phyloP scores from a whole-genome alignment of 2,888 invertebrate species.

The Carpatolechia fugitivella region DNA sequence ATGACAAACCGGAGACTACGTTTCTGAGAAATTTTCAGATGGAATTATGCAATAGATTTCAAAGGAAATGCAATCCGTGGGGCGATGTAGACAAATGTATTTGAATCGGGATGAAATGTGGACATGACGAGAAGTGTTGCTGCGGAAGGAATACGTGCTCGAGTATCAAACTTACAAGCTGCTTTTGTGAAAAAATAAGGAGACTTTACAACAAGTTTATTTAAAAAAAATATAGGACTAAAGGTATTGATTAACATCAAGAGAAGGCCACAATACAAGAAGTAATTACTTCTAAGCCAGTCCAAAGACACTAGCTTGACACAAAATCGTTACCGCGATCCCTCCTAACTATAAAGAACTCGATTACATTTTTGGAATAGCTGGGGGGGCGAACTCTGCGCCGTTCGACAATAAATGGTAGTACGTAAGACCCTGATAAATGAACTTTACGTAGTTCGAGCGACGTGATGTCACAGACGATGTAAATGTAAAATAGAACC shows the following conservation, averaged over 20 bases:
- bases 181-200: not conserved
- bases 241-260: not conserved
- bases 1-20: conserved; percentile 6
- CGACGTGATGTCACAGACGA: conserved; percentile 52
- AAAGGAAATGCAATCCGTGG: conserved; percentile 10
- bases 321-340: conserved; percentile 12
- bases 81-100: conserved; percentile 6
- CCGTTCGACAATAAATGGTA: conserved; percentile 44
- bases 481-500: conserved; percentile 58
- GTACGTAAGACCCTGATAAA: conserved; percentile 57
- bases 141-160: conserved; percentile 3
- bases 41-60: conserved; percentile 12
- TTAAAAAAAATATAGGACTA: not conserved
- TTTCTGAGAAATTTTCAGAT: conserved; percentile 5
- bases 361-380: conserved; percentile 39
- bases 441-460: conserved; percentile 59
- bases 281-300: conserved; percentile 3
- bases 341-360: conserved; percentile 27
- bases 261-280: not conserved
- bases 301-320: conserved; percentile 11
- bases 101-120: not conserved
- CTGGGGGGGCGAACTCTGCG: conserved; percentile 36
- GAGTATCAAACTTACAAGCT: not conserved
- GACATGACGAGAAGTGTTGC: conserved; percentile 6
- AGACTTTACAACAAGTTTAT: not conserved